A percentile compares a stretch with the other conserved stretches of the same genome.
These are phyloP conservation scores for Austrolebias charrua DNA, from an alignment of 2,797 vertebrate species.

Conservation along the genomic window DNA sequence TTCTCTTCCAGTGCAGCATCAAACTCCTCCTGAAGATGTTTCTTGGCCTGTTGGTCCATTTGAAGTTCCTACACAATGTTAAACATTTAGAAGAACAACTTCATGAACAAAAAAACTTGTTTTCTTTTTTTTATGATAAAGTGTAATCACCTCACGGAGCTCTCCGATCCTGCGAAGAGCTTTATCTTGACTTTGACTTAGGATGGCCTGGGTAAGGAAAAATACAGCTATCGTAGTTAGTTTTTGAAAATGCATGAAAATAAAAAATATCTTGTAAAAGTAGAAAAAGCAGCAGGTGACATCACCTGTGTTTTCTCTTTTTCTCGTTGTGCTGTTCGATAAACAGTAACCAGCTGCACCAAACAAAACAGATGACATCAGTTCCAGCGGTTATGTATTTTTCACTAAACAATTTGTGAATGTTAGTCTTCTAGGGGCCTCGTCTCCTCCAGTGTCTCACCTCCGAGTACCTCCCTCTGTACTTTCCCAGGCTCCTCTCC, in stretches of 20 bases:
- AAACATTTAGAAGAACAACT: neutral
- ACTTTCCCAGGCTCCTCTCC: constrained; percentile 89
- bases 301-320: constrained; percentile 96
- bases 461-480: constrained; percentile 92
- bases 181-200: constrained; percentile 98
- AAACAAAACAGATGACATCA: constrained; percentile 7
- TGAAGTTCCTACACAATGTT: constrained; percentile 87
- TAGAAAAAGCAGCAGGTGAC: neutral
- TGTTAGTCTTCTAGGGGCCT: neutral
- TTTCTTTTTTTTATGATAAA: neutral
- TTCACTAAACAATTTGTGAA: neutral
- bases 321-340: constrained; percentile 88
- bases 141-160: constrained; percentile 84
- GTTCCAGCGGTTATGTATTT: neutral
- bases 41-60: constrained; percentile 98
- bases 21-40: constrained; percentile 96
- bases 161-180: constrained; percentile 94
- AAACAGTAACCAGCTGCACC: constrained; percentile 88
- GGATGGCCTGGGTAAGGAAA: constrained; percentile 81
- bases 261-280: neutral
- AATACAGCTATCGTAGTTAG: neutral
- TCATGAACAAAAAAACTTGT: neutral
- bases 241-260: neutral
- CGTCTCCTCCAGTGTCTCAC: constrained; percentile 66
- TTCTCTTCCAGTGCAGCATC: constrained; percentile 95